Evolutionary conservation across 2,113 vertebrate species (phyloP).

Genomic region (Axis porcinus): DNA sequence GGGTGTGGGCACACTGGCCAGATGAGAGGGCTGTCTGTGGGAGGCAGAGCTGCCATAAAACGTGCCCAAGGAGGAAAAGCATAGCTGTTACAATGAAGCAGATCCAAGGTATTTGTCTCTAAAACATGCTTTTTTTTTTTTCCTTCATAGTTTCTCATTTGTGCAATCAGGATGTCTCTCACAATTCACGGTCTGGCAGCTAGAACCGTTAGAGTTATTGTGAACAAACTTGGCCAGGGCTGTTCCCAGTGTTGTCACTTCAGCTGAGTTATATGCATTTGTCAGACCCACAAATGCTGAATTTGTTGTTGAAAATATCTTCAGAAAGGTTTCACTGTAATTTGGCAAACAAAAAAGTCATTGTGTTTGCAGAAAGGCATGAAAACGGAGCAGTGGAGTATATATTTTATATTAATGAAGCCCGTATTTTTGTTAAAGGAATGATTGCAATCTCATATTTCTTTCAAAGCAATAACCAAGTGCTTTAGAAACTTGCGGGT

Average conservation of each 20-base stretch:
- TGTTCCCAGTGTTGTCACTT: not conserved
- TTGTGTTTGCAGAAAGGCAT: not conserved
- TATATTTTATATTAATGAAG: not conserved
- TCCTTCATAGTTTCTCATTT: not conserved
- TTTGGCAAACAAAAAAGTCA: not conserved
- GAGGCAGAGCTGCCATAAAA: not conserved
- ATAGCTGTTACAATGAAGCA: not conserved
- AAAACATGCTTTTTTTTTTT: not conserved
- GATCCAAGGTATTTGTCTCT: not conserved
- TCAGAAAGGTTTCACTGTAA: not conserved
- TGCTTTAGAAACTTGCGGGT: not conserved
- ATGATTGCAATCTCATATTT: not conserved
- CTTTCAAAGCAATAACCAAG: slow-evolving; percentile 1
- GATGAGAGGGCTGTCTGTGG: not conserved
- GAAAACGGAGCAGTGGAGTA: not conserved
- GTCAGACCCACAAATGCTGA: not conserved
- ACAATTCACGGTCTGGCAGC: not conserved
- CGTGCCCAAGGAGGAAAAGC: not conserved
- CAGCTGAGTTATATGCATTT: not conserved
- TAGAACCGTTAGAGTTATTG: not conserved
- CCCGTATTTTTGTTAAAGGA: not conserved
- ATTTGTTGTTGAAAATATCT: not conserved
- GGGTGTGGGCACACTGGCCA: not conserved
- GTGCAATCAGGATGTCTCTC: not conserved
- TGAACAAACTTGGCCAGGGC: not conserved